Conservation (phyloP, 2,888 invertebrate genomes). For the Salpingus planirostris region DNA sequence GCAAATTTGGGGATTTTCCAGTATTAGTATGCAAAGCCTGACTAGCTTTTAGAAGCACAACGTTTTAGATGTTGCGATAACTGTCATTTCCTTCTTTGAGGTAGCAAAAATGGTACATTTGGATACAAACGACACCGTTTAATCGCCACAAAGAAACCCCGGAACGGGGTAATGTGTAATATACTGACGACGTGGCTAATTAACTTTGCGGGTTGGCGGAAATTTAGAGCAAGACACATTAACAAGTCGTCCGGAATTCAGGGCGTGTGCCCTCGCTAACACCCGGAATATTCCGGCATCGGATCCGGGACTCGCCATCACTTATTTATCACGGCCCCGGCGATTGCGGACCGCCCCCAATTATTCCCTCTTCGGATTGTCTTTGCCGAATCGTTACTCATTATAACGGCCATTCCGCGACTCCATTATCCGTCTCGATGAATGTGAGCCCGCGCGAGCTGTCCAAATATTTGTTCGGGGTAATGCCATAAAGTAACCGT, state of each 20-base stretch:
- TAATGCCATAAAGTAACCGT: slow-evolving; percentile 14
- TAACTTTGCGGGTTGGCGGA: slow-evolving; percentile 13
- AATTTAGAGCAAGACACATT: slow-evolving; percentile 12
- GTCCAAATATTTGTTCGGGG: slow-evolving; percentile 18
- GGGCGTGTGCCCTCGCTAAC: too few relatives aligned
- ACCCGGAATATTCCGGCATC: too few relatives aligned
- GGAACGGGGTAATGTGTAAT: slow-evolving; percentile 12
- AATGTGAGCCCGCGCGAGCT: slow-evolving; percentile 7
- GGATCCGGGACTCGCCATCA: too few relatives aligned
- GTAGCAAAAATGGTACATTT: slow-evolving; percentile 31
- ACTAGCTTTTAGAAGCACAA: slow-evolving; percentile 24
- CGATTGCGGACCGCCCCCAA: too few relatives aligned
- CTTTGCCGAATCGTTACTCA: too few relatives aligned
- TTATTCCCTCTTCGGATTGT: too few relatives aligned
- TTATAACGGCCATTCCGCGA: too few relatives aligned
- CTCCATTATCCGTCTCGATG: too few relatives aligned
- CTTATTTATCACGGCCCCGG: too few relatives aligned
- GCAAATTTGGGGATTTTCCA: slow-evolving; percentile 18
- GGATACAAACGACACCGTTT: slow-evolving; percentile 26
- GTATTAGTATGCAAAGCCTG: slow-evolving; percentile 30
- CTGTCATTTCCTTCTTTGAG: slow-evolving; percentile 29
- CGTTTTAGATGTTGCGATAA: slow-evolving; percentile 30
- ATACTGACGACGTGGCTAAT: slow-evolving; percentile 26
- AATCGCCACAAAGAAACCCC: slow-evolving; percentile 15
- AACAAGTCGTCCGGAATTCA: slow-evolving; percentile 20